A percentile compares a stretch with the other conserved stretches of the same genome.
Conservation (phyloP, 2,888 invertebrate species). For the Hedya salicella region DNA sequence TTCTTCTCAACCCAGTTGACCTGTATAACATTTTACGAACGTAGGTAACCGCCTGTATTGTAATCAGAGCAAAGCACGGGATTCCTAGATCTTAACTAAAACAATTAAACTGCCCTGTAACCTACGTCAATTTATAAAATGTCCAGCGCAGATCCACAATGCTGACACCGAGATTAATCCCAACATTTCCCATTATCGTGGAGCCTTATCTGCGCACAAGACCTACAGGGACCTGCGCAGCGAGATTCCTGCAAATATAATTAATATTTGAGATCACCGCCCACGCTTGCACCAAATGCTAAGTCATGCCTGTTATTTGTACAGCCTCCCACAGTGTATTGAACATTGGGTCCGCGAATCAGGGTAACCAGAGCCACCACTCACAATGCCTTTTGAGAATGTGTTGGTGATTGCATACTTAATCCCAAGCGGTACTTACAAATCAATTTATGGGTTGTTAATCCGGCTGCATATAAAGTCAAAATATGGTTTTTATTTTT, state of each 20-base stretch:
- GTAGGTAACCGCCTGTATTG: too few species aligned
- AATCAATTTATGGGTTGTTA: too few species aligned
- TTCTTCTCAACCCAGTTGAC: too few species aligned
- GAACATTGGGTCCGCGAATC: background rate
- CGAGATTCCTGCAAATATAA: slow-evolving; percentile 43
- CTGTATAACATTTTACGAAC: too few species aligned
- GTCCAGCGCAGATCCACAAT: slow-evolving; percentile 3
- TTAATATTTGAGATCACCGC: slow-evolving; percentile 41
- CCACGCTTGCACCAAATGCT: slow-evolving; percentile 46
- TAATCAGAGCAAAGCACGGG: too few species aligned
- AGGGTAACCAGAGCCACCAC: background rate
- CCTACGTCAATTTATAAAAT: background rate
- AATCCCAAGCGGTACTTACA: too few species aligned
- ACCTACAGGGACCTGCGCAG: slow-evolving; percentile 36
- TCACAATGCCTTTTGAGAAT: too few species aligned
- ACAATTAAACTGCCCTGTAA: background rate
- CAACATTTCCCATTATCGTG: slow-evolving; percentile 32
- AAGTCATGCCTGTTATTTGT: slow-evolving; percentile 47
- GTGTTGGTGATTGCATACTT: too few species aligned
- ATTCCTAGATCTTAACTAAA: background rate
- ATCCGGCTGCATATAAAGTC: too few species aligned
- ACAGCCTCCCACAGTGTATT: slow-evolving; percentile 29
- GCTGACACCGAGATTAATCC: slow-evolving; percentile 27
- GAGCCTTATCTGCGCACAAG: slow-evolving; percentile 23
- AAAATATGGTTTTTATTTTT: too few species aligned